Percentiles rank a stretch among this genome's conserved stretches.
Evolutionary conservation across 2,113 vertebrate species (phyloP).

Genomic region (Perca schrenkii): DNA sequence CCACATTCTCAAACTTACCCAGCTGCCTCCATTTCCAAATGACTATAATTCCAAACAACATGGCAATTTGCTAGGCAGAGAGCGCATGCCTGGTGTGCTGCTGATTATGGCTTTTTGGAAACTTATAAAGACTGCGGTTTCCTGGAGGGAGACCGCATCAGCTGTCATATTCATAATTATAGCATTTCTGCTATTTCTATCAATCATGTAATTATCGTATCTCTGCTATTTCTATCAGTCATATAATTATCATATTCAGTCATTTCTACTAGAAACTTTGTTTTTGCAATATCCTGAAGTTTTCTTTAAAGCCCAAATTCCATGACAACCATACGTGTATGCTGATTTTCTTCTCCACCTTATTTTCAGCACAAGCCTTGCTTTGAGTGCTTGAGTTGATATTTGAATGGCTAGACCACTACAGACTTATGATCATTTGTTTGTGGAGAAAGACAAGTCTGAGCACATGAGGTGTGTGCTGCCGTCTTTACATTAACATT

Average conservation of each 20-base stretch:
- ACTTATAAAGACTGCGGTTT: conserved; percentile 81
- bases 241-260: conserved; percentile 72
- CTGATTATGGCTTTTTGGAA: conserved; percentile 82
- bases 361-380: conserved; percentile 7
- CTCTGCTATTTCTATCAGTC: conserved; percentile 78
- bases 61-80: conserved; percentile 81
- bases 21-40: conserved; percentile 79
- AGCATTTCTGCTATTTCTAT: conserved; percentile 80
- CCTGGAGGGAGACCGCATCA: conserved; percentile 81
- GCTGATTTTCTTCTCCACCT: conserved; percentile 11
- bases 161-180: conserved; percentile 84
- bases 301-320: conserved; percentile 15
- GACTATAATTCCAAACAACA: conserved; percentile 86
- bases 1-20: conserved; percentile 75
- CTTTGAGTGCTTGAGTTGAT: neutral
- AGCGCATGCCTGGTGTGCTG: conserved; percentile 78
- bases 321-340: neutral
- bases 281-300: conserved; percentile 21
- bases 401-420: neutral
- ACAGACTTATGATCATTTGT: neutral
- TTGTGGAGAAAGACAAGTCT: conserved; percentile 1
- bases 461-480: neutral
- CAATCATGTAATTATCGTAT: conserved; percentile 80
- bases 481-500: neutral
- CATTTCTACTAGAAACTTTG: conserved; percentile 53